Evolutionary conservation across 2,113 vertebrate genomes (phyloP).

Genomic region (Casuarius casuarius): DNA sequence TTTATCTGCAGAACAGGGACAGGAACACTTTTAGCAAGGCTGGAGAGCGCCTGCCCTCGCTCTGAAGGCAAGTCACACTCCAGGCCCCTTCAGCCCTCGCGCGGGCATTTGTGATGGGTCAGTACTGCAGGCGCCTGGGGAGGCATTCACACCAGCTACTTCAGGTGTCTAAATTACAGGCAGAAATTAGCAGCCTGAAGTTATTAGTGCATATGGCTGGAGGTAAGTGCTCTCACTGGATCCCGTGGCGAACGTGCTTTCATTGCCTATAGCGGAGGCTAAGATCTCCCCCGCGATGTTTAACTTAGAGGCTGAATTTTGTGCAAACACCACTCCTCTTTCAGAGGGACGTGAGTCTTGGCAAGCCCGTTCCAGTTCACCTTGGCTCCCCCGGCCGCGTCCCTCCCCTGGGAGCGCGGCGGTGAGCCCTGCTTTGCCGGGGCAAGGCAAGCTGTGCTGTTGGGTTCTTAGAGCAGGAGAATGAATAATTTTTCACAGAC

Average conservation of each 20-base stretch:
- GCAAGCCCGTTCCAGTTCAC: background rate
- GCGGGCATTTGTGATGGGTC: background rate
- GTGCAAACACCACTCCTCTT: background rate
- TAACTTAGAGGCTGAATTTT: accelerated
- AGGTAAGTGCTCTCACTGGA: background rate
- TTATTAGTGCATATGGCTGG: background rate
- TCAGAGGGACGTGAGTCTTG: background rate
- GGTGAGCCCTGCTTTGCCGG: background rate
- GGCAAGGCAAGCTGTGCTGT: background rate
- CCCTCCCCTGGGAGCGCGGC: accelerated
- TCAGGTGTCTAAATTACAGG: background rate
- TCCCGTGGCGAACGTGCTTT: background rate
- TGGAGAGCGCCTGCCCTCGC: background rate
- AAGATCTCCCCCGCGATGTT: background rate
- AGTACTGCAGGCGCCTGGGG: background rate
- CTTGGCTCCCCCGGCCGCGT: background rate
- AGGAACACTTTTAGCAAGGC: background rate
- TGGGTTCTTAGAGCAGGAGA: background rate
- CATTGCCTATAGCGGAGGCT: background rate
- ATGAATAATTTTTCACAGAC: slow-evolving; percentile 22
- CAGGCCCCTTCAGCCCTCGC: background rate
- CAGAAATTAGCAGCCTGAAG: background rate
- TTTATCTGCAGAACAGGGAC: background rate
- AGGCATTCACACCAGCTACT: background rate
- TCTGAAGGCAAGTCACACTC: background rate